Evolutionary conservation across 2,797 vertebrate species (phyloP).

Genomic region (Acridotheres tristis): DNA sequence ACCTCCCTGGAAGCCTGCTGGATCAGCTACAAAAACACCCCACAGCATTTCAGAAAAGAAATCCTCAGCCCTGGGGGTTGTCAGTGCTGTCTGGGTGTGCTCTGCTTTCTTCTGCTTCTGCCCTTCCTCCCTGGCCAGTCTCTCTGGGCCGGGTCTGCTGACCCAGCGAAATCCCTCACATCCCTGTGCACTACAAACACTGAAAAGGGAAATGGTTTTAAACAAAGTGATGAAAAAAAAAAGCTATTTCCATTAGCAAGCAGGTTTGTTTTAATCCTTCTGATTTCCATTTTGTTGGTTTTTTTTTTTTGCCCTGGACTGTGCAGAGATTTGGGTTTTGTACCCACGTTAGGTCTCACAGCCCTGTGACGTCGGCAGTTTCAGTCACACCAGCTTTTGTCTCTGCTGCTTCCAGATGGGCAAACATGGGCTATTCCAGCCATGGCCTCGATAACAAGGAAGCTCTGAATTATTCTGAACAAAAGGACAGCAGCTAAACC

Average conservation of each 20-base stretch:
- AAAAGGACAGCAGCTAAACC: slow-evolving; percentile 40
- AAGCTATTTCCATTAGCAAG: not conserved
- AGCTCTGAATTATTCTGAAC: slow-evolving; percentile 48
- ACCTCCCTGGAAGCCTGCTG: not conserved
- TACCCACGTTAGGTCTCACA: not conserved
- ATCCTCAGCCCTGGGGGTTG: not conserved
- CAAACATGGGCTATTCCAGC: slow-evolving; percentile 14
- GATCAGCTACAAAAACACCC: not conserved
- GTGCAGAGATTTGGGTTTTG: not conserved
- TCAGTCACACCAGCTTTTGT: slow-evolving; percentile 34
- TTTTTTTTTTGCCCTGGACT: not conserved
- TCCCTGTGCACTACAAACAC: not conserved
- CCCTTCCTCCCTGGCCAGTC: not conserved
- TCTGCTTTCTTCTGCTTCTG: not conserved
- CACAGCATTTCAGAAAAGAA: not conserved
- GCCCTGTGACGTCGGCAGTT: not conserved
- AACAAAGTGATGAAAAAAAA: not conserved
- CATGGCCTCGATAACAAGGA: not conserved
- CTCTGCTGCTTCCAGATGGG: slow-evolving; percentile 25
- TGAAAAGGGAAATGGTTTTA: not conserved
- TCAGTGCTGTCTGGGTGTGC: not conserved
- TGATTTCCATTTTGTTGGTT: not conserved
- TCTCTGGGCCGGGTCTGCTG: not conserved
- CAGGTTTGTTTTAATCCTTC: not conserved
- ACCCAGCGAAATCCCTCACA: not conserved